Percentiles rank a stretch among this genome's conserved stretches.
Conservation (phyloP, 2,797 vertebrate genomes). For the Clarias platycephalus region DNA sequence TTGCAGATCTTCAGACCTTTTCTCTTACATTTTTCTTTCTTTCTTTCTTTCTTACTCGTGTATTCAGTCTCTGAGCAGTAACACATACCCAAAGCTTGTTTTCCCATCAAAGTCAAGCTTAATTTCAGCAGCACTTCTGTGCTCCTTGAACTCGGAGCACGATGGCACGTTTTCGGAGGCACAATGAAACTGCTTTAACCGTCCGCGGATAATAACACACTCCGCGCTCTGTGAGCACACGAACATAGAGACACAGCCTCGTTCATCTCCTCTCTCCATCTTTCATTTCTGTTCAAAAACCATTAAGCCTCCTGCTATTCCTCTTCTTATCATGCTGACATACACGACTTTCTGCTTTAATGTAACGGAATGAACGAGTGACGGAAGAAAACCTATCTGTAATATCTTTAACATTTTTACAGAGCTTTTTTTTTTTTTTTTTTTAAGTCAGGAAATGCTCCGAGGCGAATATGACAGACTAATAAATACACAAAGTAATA, state of each 20-base stretch:
- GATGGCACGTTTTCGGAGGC: background rate
- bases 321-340: slow-evolving; percentile 11
- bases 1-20: slow-evolving; percentile 28
- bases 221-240: slow-evolving; percentile 11
- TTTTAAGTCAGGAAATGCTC: background rate
- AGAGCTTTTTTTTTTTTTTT: background rate
- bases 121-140: slow-evolving; percentile 26
- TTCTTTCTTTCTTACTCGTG: background rate
- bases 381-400: background rate
- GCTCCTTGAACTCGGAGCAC: slow-evolving; percentile 27
- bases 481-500: background rate
- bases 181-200: slow-evolving; percentile 31
- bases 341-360: background rate
- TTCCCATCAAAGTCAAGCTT: slow-evolving; percentile 36
- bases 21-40: background rate
- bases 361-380: background rate
- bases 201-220: slow-evolving; percentile 23
- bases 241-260: background rate
- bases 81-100: slow-evolving; percentile 35
- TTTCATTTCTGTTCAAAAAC: slow-evolving; percentile 14
- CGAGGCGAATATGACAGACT: background rate
- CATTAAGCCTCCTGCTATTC: slow-evolving; percentile 21
- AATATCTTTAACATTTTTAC: background rate
- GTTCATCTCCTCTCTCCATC: slow-evolving; percentile 11
- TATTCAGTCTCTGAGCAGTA: background rate